Base-by-base conservation (phyloP, 2,888 invertebrate species). In the Parelbella ahira region DNA sequence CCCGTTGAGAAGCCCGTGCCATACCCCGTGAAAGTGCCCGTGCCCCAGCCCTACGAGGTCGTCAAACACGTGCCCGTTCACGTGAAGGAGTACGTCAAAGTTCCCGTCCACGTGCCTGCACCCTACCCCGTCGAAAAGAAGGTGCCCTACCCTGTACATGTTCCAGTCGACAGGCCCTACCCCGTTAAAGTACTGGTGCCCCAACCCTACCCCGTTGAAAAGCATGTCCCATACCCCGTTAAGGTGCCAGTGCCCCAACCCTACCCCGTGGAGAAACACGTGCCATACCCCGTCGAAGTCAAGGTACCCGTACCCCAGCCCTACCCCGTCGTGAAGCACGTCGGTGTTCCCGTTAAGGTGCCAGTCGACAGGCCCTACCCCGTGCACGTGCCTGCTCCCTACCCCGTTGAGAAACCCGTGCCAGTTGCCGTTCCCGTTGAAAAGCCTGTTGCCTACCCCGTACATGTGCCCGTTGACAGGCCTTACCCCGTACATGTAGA, bases 171-270 rank as follows among this genome's bases (percentile, higher is more conserved):
- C 66, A 88, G 87, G 59, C 88, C 88, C 13, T 67, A 70, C 4
- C 88, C 88, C 54, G 80, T 81, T 58, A 93, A 94, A 81, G 93
- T 94, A 38, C 84, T 89, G 41, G 93, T 94, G 41, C 93, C 93
- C 45, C 93, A 93, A 60, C 94, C 94, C 54, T 94, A 94, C 81
- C 93, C 93, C 50, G 94, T 94, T 8, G 93, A 93, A 75, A 93
- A 93, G 73, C 91, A 91, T 68, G 75, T 94, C 6, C 94, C 91
- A 19, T 90, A 91, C 69, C 93, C 93, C 57, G 93, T 94, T 7
- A 92, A 93, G 84, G 92, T 93, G 30, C 91, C 88, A 47, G 93
- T 93, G 43, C 93, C 94, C 55, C 90, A 90, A 57, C 93, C 93
- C 57, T 94, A 94, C 84, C 94, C 94, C 62, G 93, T 93, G 54